Conservation (phyloP, 2,888 invertebrate species). For the Aspidiotus destructor region DNA sequence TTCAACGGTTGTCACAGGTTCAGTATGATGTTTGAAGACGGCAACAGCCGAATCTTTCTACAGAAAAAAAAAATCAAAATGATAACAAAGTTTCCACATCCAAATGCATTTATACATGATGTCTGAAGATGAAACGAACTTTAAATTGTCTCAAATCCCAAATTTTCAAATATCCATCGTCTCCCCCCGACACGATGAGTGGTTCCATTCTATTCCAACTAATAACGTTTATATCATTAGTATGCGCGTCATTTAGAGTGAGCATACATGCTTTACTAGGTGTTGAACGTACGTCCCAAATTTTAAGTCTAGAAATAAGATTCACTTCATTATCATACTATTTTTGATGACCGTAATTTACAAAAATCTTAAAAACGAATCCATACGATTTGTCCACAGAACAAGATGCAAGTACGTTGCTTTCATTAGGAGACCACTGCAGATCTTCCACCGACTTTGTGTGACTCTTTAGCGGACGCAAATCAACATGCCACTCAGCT, state of each 20-base stretch:
- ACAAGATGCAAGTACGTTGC: conserved; percentile 74
- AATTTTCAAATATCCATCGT: conserved; percentile 85
- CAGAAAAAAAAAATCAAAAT: not conserved
- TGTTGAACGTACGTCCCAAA: conserved; percentile 88
- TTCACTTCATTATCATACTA: not conserved
- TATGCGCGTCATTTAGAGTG: conserved; percentile 73
- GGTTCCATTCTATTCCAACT: conserved; percentile 91
- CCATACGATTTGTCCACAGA: conserved; percentile 67
- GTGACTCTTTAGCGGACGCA: conserved; percentile 78
- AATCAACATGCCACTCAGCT: conserved; percentile 78
- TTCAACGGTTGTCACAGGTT: conserved; percentile 88
- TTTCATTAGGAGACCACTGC: conserved; percentile 97
- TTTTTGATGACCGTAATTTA: not conserved
- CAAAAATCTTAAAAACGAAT: conserved; percentile 8
- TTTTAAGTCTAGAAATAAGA: conserved; percentile 56
- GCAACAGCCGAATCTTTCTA: conserved; percentile 65
- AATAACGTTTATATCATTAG: conserved; percentile 91
- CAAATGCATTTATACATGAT: not conserved
- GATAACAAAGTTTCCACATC: not conserved
- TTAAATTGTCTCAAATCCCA: conserved; percentile 87
- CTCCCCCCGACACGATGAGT: conserved; percentile 87
- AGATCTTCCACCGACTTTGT: conserved; percentile 91
- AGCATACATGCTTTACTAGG: conserved; percentile 87
- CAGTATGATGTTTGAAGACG: conserved; percentile 88
- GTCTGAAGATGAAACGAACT: conserved; percentile 23